Evolutionary conservation across 2,797 vertebrate species (phyloP), one percentile per base, ranked within the genome.

Genomic region (Chiloscyllium punctatum): DNA sequence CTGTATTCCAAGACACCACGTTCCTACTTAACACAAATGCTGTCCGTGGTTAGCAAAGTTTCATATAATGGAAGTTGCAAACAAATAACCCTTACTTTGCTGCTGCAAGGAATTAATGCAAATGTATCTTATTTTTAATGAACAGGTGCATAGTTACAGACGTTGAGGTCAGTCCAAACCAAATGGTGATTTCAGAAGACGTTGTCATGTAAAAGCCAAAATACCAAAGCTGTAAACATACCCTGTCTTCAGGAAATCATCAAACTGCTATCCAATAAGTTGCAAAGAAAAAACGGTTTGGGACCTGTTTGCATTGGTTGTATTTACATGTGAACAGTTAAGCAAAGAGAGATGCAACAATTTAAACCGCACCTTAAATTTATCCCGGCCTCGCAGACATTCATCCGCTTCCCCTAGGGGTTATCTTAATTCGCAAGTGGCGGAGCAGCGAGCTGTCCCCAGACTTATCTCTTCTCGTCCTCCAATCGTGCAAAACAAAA

Each of bases 351-450:
- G 68, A 8, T 33, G 37, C 62, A 74, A 68, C 42, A 23, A 72
- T 71, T 9, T 94, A 25, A 94, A 48, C 68, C 92, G 25, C 92
- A 71, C 92, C 92, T 94, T 71, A 94, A 94, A 13, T 37, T 94
- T 21, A 13, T 13, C 37, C 37, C 37, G 48, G 15, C 21, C 91
- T 71, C 37, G 3, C n/a, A 92, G 33, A 53, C n/a, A 69, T 37
- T 18, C 66, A 21, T 42, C 25, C n/a, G 37, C 53, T 18, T 48
- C 9, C 27, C 90, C 18, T 68, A 9, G 30, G 62, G 92, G 23
- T 42, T 42, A 9, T 57, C 37, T 37, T 23, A 37, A 42, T 23
- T 71, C 62, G 18, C 66, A 71, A 37, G 9, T 68, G 71, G 25
- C 42, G 8, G 68, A 25, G 15, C n/a, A 37, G 62, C 1, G 90